Conservation (phyloP, 2,797 vertebrate species). For the Gorsachius magnificus region DNA sequence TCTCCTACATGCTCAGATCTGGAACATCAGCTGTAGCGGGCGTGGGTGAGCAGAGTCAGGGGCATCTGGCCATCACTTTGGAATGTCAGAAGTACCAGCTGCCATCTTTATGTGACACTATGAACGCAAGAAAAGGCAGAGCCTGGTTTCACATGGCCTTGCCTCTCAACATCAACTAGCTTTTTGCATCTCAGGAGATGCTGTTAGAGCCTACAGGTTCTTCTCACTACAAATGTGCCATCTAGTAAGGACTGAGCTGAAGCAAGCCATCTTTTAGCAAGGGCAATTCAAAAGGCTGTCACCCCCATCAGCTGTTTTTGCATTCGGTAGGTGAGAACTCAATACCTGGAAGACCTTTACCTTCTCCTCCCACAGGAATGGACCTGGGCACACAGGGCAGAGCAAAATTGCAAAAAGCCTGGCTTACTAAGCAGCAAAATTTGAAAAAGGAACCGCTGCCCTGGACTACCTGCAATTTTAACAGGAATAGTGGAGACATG, state of each 20-base stretch:
- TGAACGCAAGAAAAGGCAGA: neutral
- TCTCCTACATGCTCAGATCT: neutral
- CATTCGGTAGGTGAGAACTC: neutral
- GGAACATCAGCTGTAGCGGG: neutral
- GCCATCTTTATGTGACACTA: neutral
- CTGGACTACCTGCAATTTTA: neutral
- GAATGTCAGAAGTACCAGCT: neutral
- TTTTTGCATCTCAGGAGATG: neutral
- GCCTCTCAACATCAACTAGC: neutral
- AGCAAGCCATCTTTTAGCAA: neutral
- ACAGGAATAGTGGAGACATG: neutral
- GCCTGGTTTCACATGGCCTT: neutral
- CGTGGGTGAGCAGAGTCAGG: neutral
- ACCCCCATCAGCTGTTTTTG: neutral
- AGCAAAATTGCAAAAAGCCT: neutral
- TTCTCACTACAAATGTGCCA: neutral
- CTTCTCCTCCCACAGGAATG: neutral
- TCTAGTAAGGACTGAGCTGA: neutral
- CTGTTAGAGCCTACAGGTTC: neutral
- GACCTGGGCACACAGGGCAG: neutral
- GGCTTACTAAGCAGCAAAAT: neutral
- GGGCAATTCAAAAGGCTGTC: neutral
- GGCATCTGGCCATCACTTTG: neutral
- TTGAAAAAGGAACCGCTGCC: neutral
- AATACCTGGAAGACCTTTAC: neutral